Evolutionary conservation across 2,113 vertebrate genomes (phyloP), one percentile per base, ranked within the genome.

Genomic region (Chroicocephalus ridibundus): DNA sequence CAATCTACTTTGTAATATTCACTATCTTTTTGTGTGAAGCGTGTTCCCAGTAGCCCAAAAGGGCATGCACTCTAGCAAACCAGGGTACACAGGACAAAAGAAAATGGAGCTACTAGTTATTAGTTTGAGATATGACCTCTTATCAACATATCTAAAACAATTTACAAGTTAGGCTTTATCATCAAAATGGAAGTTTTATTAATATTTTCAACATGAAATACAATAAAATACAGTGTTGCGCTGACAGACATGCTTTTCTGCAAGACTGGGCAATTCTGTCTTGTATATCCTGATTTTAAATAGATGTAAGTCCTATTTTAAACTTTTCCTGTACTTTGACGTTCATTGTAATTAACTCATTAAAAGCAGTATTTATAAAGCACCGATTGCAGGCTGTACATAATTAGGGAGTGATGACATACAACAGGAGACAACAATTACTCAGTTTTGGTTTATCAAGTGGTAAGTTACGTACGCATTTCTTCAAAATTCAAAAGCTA

Each of bases 401-500:
- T 86, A 85, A 90, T 55, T 38, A 66, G n/a, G 83, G 76, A 90
- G 68, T 49, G 87, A 91, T 58, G 82, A 93, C 66, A 69, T 11
- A 70, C 34, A 94, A 76, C 32, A 90, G 86, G 62, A 90, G 80
- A 91, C 91, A 88, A 79, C 3, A 72, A 66, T 47, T 86, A 86
- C 22, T 61, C 0, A 5, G 32, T 36, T 54, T 86, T 38, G 88
- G 60, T 88, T 92, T 84, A 54, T 90, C 79, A 36, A 85, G 3
- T 10, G 76, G 36, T 34, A 77, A 87, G 57, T 93, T 74, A 74
- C 36, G 58, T 21, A 51, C 2, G 17, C n/a, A 32, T 34, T 42
- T 42, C 88, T 97, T 97, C 99, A 99, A 61, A 98, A 98, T 62
- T 98, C 97, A 94, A 99, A 99, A 93, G 98, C 98, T 60, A 99